Base-by-base conservation (phyloP, 1,140 invertebrate genomes). In the Eueides isabella region DNA sequence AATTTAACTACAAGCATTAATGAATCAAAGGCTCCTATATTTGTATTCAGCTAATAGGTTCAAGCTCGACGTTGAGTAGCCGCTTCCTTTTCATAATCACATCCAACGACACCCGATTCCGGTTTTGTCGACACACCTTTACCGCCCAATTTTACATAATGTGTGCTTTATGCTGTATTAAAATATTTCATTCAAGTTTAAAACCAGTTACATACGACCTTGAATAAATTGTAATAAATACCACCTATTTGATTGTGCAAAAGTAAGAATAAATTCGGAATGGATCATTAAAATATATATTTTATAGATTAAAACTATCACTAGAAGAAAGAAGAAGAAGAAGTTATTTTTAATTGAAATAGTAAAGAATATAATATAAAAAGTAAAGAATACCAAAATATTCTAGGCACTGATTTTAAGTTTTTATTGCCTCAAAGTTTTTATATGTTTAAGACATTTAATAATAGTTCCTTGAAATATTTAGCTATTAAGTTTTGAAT, bases 31-130 rank as follows among this genome's bases (percentile, higher is more conserved):
- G 61, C 23, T 30, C 35, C 55, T 75, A 67, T 66, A 71, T 75
- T 67, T 14, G 74, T 74, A 77, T 77, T 74, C 76, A 38, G 28
- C 55, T 68, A 74, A 74, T 71, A 62, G 31, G 44, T 62, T 31
- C 72, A 71, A 82, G 75, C 72, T 82, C 72, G 75, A 76, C 76
- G 74, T 76, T 82, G 80, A 84, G 71, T 76, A 72, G 75, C 80
- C 74, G 76, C 79, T 90, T 89, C 87, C 86, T 89, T 79, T 75
- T 78, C 77, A 82, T 82, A 81, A 82, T 78, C 80, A 85, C 81
- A 82, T 75, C 78, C 69, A 80, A 80, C 77, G 78, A 86, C 83
- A 83, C 78, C 65, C 64, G 63, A 81, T 81, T 81, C 80, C 80
- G 80, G 80, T 83, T 85, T 55, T 72, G 74, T 79, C 74, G 70